Base-by-base conservation (phyloP, 2,797 vertebrate species). In the Trachurus trachurus region DNA sequence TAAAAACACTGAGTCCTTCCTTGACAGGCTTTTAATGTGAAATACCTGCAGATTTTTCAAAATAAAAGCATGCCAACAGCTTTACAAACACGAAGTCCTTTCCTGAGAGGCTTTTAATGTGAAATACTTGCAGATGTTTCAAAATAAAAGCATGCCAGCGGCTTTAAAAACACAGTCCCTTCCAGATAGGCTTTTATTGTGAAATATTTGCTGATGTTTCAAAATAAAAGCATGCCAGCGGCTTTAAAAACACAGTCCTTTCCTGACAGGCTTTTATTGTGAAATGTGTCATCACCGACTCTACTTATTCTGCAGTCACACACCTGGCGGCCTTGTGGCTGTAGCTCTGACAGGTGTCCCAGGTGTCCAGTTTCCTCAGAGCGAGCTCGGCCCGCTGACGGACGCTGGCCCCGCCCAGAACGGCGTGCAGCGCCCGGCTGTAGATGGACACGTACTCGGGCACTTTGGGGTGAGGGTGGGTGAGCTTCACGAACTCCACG, bases 401-500 rank as follows among this genome's bases (percentile, higher is more conserved):
- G 16, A 94, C 59, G 58, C 81, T 57, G 19, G 89, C 92, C 0
- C 94, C 94, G 1, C 90, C 88, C 69, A 95, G 81, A 2, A 89
- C 81, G 2, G 89, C 91, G 5, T 95, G 90, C 44, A 94, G 90
- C 0, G 81, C 89, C 2, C 66, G 79, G 31, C 87, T 65, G 81
- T 93, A 94, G 26, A 94, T 64, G 0, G 73, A 65, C 72, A 94
- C 89, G 0, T 86, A 88, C 22, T 80, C 74, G 0, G 87, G 87
- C 26, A 94, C 88, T 1, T 56, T 60, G 0, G 92, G 93, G 73
- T 93, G 91, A n/a, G 94, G 93, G 71, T 94, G 93, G 49, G 93
- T 93, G 54, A 95, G 93, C 53, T 89, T 88, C 62, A 89, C 93
- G 0, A 92, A 89, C 76, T 93, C 87, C 0, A 93, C 86, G 0